phyloP scores from a whole-genome alignment of 1,140 invertebrate species.

The Drosophila sp. region DNA sequence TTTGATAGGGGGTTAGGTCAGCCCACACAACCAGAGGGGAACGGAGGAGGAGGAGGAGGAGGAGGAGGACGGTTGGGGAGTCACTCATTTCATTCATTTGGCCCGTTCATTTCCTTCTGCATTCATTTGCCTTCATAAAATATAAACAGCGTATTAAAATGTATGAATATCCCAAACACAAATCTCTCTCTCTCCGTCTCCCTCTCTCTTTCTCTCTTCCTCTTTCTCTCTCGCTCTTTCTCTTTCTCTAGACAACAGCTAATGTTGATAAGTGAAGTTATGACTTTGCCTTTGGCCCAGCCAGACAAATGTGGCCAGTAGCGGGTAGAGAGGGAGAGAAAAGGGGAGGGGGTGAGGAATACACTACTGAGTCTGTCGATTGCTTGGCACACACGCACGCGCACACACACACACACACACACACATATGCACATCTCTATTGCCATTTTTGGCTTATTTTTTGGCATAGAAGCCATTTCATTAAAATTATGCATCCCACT shows the following conservation, averaged over 20 bases:
- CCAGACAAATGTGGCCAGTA: too few species aligned
- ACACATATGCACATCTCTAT: constrained; percentile 14
- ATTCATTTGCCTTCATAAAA: constrained; percentile 83
- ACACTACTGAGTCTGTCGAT: constrained; percentile 11
- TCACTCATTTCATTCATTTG: constrained; percentile 59
- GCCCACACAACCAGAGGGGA: constrained; percentile 6
- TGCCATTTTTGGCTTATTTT: constrained; percentile 35
- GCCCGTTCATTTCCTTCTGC: constrained; percentile 78
- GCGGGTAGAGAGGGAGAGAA: not conserved
- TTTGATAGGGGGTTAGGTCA: constrained; percentile 47
- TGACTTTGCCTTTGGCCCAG: constrained; percentile 70
- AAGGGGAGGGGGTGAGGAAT: too few species aligned
- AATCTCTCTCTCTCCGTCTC: constrained; percentile 28
- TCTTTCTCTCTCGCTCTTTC: too few species aligned
- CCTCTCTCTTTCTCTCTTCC: too few species aligned
- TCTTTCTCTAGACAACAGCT: constrained; percentile 60
- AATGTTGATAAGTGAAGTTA: constrained; percentile 84
- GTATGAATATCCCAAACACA: constrained; percentile 73
- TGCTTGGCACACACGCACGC: constrained; percentile 5
- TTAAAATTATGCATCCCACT: constrained; percentile 34
- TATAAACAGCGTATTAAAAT: constrained; percentile 83
- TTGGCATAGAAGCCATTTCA: constrained; percentile 32
- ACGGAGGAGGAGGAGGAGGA: not conserved
- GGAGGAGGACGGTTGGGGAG: not conserved
- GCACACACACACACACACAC: constrained; percentile 11